Evolutionary conservation across 2,113 vertebrate species (phyloP).

Genomic region (Percopsis transmontana): DNA sequence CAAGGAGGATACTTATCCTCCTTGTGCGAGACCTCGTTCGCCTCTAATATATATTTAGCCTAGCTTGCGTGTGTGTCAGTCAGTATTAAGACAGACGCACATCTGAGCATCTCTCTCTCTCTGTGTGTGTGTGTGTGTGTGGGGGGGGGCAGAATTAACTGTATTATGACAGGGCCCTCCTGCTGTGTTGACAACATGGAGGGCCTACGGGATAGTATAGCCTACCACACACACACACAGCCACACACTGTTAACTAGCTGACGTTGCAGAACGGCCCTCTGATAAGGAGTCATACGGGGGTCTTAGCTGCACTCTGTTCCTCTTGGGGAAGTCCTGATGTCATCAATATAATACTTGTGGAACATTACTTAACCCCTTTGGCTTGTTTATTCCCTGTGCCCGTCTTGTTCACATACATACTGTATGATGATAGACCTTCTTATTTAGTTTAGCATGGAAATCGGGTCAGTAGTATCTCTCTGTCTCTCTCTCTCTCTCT

Average conservation of each 20-base stretch:
- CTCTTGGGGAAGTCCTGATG: no score
- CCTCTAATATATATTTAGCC: no score
- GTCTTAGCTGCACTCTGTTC: no score
- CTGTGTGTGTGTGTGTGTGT: not conserved
- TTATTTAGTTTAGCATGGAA: conserved; percentile 45
- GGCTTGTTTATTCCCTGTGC: no score
- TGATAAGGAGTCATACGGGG: no score
- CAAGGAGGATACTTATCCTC: not conserved
- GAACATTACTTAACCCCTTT: no score
- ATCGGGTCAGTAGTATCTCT: conserved; percentile 60
- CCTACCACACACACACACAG: not conserved
- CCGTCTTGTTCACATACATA: no score
- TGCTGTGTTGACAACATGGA: not conserved
- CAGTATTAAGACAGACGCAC: conserved; percentile 2
- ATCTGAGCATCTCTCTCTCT: not conserved
- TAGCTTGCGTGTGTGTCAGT: conserved; percentile 8
- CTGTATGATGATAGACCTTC: conserved; percentile 38
- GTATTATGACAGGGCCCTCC: conserved; percentile 8
- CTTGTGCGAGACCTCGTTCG: no score
- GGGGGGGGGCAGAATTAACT: not conserved
- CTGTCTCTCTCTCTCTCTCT: conserved; percentile 44
- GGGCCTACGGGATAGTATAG: not conserved
- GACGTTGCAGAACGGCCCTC: no score
- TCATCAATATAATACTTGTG: no score
- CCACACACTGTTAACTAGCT: no score